Base-by-base conservation (phyloP, 1,140 invertebrate species). In the Ladona fulva region DNA sequence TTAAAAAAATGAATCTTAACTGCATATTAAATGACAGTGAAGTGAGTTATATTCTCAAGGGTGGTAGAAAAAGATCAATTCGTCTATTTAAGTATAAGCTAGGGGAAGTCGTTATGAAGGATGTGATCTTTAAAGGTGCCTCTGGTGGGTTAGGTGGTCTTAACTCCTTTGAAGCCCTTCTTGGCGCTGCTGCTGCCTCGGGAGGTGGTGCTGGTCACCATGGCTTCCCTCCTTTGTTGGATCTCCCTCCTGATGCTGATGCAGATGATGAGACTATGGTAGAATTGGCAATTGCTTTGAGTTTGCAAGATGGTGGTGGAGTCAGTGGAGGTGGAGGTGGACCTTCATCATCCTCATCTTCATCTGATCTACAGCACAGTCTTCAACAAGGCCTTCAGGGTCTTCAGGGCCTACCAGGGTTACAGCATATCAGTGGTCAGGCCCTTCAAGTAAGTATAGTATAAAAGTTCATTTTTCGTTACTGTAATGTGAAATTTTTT, bases 221-320 rank as follows among this genome's bases (percentile, higher is more conserved):
- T 66, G 89, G 87, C 76, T 93, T 93, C 79, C 90, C 90, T 12
- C 91, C 92, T 0, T 84, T 96, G n/a, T 85, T 97, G 0, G 95
- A 97, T 81, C 91, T 97, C 25, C 94, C 94, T 19, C 91, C 94
- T 8, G 95, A 97, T 85, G 75, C 25, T 24, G 24, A 22, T n/a
- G 94, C 94, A 5, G 95, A 97, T 83, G 96, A 98, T 84, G 96
- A 98, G 84, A 93, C 95, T 0, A 98, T 98, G 91, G 94, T 98
- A 25, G 95, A 98, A 85, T 88, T 99, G 78, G 97, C 96, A 0
- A 98, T 99, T 80, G 96, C 96, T 0, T 86, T 98, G 0, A 97
- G 95, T 81, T 87, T 99, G 5, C 95, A 98, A 84, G 95, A 91
- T 81, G 75, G 42, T 6, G 74, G 74, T 5, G 24, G 37, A 75